phyloP scores from a whole-genome alignment of 2,797 vertebrate genomes.

The Clarias laeviceps region DNA sequence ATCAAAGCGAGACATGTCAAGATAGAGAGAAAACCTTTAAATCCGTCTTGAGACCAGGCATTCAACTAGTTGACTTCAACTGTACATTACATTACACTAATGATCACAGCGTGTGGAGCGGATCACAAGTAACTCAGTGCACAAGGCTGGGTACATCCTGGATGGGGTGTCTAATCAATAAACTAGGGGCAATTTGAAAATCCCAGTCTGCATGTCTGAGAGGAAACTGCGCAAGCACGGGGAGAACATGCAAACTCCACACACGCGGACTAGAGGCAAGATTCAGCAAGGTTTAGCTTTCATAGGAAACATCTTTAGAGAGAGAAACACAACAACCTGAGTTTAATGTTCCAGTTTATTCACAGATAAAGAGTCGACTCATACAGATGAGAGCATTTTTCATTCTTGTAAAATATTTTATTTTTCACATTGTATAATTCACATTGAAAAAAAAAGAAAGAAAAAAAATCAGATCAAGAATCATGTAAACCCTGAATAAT shows the following conservation, averaged over 20 bases:
- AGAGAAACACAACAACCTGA: not conserved
- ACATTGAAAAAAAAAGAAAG: not conserved
- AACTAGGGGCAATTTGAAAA: too few relatives aligned
- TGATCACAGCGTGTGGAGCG: not conserved
- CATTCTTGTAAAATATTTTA: not conserved
- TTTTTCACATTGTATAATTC: not conserved
- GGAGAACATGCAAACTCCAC: too few relatives aligned
- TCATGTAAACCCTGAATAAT: not conserved
- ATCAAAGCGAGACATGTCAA: not conserved
- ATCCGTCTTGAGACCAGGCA: not conserved
- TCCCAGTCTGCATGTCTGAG: too few relatives aligned
- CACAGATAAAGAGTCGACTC: not conserved
- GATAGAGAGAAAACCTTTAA: not conserved
- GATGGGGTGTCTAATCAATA: too few relatives aligned
- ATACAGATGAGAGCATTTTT: not conserved
- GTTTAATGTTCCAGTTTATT: conserved; percentile 12
- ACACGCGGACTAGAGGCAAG: not conserved
- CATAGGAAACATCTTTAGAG: not conserved
- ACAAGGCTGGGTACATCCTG: too few relatives aligned
- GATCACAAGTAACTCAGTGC: too few relatives aligned
- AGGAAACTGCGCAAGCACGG: too few relatives aligned
- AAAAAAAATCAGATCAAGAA: not conserved
- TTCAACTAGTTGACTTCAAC: not conserved
- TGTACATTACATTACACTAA: not conserved
- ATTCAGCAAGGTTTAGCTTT: not conserved